Percentiles rank a stretch among this genome's conserved stretches.
Conservation (phyloP, 1,140 invertebrate species). For the Pomphorhynchus laevis region DNA sequence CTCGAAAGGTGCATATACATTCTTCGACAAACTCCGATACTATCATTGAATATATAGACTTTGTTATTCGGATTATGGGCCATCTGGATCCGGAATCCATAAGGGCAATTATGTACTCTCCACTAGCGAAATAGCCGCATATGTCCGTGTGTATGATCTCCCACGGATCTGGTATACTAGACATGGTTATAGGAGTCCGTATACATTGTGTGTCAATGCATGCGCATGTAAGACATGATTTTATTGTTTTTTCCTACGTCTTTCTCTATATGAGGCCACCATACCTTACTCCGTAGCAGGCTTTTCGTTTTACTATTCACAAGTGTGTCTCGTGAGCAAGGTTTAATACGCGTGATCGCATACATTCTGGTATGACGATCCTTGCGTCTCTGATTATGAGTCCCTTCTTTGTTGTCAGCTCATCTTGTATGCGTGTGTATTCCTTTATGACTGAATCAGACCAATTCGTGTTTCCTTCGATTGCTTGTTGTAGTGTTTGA, state of each 20-base stretch:
- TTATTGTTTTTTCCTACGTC: slow-evolving; percentile 8
- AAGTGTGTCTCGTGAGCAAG: slow-evolving; percentile 11
- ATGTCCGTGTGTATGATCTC: neutral
- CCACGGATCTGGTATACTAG: too few species aligned
- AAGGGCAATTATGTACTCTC: neutral
- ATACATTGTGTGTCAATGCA: too few species aligned
- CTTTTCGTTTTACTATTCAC: slow-evolving; percentile 11
- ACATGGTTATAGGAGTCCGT: too few species aligned
- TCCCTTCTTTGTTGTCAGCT: neutral
- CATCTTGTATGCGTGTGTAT: neutral
- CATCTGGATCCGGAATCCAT: neutral
- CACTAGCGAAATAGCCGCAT: neutral
- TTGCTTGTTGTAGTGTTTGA: too few species aligned
- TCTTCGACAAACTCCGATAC: too few species aligned
- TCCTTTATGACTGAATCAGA: neutral
- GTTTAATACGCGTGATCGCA: neutral
- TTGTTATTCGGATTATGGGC: neutral
- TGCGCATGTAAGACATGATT: too few species aligned
- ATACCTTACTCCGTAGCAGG: slow-evolving; percentile 7
- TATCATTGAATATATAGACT: too few species aligned
- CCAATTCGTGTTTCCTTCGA: too few species aligned
- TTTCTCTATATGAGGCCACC: slow-evolving; percentile 11
- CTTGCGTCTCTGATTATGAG: neutral
- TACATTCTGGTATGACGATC: neutral
- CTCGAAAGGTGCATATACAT: too few species aligned